Evolutionary conservation across 2,113 vertebrate species (phyloP).

Genomic region (Caranx melampygus): DNA sequence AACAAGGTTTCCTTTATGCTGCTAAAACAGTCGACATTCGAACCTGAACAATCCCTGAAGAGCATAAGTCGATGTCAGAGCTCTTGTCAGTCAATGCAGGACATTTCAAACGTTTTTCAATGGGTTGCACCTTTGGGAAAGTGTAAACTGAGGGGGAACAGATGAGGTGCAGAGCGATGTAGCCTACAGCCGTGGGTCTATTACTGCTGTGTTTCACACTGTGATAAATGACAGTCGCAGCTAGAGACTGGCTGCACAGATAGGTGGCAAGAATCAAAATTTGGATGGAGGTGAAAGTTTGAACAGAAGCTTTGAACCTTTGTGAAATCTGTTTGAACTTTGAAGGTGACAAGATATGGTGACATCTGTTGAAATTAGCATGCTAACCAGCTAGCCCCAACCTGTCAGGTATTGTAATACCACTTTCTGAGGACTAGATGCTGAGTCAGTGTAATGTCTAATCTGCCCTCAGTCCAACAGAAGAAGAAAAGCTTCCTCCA

Average conservation of each 20-base stretch:
- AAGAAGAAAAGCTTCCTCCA: too few relatives aligned
- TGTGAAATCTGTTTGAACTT: neutral
- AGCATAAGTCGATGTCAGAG: neutral
- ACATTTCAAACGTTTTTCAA: conserved; percentile 39
- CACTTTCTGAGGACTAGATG: too few relatives aligned
- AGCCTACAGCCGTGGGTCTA: conserved; percentile 35
- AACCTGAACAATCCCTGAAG: conserved; percentile 8
- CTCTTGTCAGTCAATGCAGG: conserved; percentile 38
- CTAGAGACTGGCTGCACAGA: conserved; percentile 15
- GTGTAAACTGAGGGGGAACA: conserved; percentile 16
- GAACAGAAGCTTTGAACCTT: neutral
- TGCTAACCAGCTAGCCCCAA: too few relatives aligned
- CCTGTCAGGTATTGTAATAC: too few relatives aligned
- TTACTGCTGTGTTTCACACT: conserved; percentile 22
- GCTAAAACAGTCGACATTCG: conserved; percentile 13
- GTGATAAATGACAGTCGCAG: conserved; percentile 48
- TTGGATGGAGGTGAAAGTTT: neutral
- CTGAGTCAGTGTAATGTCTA: too few relatives aligned
- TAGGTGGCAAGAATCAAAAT: conserved; percentile 8
- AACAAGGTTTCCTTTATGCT: conserved; percentile 10
- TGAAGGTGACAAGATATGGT: neutral
- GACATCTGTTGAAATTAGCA: too few relatives aligned
- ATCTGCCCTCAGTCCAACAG: too few relatives aligned
- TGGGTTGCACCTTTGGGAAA: conserved; percentile 24
- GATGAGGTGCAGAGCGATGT: conserved; percentile 10